These are phyloP conservation scores for Prostheceraeus crozeri DNA, from an alignment of 2,888 invertebrate genomes.

Conservation along the genomic window DNA sequence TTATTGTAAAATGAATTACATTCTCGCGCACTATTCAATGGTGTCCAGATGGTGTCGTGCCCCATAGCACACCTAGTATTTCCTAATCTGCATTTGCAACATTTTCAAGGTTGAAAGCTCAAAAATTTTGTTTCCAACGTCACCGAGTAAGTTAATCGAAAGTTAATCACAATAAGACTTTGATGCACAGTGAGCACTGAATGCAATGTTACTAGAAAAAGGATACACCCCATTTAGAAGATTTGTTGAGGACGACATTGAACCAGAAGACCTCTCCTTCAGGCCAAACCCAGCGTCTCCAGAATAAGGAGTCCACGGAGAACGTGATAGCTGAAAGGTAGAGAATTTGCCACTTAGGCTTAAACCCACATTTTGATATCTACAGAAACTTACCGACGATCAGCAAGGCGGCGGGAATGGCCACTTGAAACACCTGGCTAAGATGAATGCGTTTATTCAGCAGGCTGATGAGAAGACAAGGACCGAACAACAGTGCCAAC, in stretches of 20 bases:
- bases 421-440: constrained; percentile 41
- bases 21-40: no score
- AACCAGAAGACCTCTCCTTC: constrained; percentile 95
- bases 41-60: no score
- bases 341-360: constrained; percentile 7
- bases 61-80: no score
- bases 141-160: no score
- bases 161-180: no score
- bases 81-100: no score
- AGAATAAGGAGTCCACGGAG: constrained; percentile 80
- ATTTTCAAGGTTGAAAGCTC: no score
- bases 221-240: constrained; percentile 94
- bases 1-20: no score
- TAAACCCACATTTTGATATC: background rate
- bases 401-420: constrained; percentile 51
- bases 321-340: constrained; percentile 67
- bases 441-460: constrained; percentile 66
- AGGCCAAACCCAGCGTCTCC: constrained; percentile 82
- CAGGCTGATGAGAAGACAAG: constrained; percentile 74
- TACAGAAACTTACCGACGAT: constrained; percentile 62
- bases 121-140: no score
- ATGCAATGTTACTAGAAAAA: constrained; percentile 59
- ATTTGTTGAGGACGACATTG: constrained; percentile 85
- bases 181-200: no score
- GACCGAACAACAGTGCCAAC: constrained; percentile 71